These are phyloP conservation scores for Hyppa rectilinea DNA, from an alignment of 2,888 invertebrate genomes.

Conservation along the genomic window DNA sequence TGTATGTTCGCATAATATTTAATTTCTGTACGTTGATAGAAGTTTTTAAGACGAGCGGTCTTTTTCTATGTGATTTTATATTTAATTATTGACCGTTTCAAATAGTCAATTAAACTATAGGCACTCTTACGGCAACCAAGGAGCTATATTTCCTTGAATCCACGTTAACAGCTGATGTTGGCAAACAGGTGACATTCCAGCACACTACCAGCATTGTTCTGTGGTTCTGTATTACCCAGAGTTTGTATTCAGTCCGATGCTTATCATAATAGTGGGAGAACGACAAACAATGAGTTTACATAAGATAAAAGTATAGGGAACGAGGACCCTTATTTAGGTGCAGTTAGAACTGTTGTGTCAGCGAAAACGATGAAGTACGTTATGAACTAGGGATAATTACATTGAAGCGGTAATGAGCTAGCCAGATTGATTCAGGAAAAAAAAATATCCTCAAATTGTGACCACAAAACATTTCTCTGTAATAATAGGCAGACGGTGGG, in stretches of 20 bases:
- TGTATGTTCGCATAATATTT: too few species aligned
- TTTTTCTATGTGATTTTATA: too few species aligned
- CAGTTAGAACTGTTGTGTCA: conserved; percentile 32
- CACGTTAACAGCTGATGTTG: conserved; percentile 20
- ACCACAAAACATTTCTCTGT: not conserved
- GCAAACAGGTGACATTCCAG: conserved; percentile 26
- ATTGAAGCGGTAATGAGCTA: not conserved
- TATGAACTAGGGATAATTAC: conserved; percentile 8
- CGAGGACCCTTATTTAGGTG: conserved; percentile 26
- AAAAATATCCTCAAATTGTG: not conserved
- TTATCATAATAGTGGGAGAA: conserved; percentile 56
- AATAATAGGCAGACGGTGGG: not conserved
- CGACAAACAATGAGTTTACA: conserved; percentile 52
- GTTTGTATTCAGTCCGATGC: conserved; percentile 28
- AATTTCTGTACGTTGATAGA: too few species aligned
- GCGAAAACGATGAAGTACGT: not conserved
- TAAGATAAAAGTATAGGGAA: conserved; percentile 37
- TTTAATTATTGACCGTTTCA: too few species aligned
- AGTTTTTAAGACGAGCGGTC: too few species aligned
- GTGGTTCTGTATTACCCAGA: conserved; percentile 27
- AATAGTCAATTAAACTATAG: not conserved
- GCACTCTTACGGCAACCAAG: not conserved
- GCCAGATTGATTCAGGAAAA: not conserved
- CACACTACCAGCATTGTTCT: conserved; percentile 31
- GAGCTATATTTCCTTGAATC: conserved; percentile 5